Evolutionary conservation across 2,888 invertebrate genomes (phyloP), one percentile per base, ranked within the genome.

Genomic region (Phengaris alcon): DNA sequence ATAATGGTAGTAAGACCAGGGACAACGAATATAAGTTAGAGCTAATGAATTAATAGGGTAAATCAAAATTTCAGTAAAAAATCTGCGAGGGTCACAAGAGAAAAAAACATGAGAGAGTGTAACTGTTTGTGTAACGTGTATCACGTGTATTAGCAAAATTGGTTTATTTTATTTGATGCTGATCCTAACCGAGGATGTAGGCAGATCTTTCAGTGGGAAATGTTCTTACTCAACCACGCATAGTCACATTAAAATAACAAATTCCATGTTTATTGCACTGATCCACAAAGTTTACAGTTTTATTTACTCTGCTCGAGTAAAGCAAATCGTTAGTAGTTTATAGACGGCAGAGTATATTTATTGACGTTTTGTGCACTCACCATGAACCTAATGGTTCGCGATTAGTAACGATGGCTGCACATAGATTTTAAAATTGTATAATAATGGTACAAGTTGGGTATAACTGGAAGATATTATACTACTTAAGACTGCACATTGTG

Each of bases 331-430:
- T 44, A 64, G 35, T 64, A 44, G 64, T 64, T 64, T 64, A 64
- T 64, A 64, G 64, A 64, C 12, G 64, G 12, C 52, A 9, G 64
- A 64, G 64, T 64, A 64, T 59, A 59, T 64, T 64, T 64, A 64
- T 64, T 64, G 64, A 64, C 64, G 35, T 64, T 64, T 64, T 64
- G 64, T 64, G 35, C 64, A 64, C 64, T 44, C 64, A 64, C 64
- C 64, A 64, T 64, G 64, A 64, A 64, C 64, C 64, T 64, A 64
- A 64, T 64, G 64, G 64, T 64, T 64, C 12, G 64, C 64, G 64
- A 64, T 64, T 64, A 64, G 64, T 64, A 64, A 64, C 64, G 64
- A 64, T 64, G 64, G 35, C 64, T 64, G 64, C 64, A 64, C 64
- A 64, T 64, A 64, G 12, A 64, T 64, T 64, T 64, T 64, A 64